These are phyloP conservation scores for Ceratotherium simum DNA, from an alignment of 2,113 vertebrate genomes.

Conservation along the genomic window DNA sequence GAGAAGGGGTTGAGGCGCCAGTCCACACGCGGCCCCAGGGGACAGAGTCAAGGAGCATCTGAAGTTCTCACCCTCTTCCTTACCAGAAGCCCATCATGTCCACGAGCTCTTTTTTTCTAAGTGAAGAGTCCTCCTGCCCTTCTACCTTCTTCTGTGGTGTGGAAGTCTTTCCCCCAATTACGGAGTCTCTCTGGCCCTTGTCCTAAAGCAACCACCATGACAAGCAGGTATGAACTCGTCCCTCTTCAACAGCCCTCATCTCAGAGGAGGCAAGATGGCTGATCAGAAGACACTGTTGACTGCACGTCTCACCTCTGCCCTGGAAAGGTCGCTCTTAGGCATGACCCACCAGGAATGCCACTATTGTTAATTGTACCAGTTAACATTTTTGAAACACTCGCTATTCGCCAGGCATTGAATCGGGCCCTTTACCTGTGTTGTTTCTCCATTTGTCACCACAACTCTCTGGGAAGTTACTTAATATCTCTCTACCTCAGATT, in stretches of 20 bases:
- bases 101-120: neutral
- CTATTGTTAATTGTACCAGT: no score
- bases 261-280: neutral
- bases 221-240: neutral
- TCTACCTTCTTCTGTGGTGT: no score
- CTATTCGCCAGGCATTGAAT: fast-evolving
- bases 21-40: fast-evolving
- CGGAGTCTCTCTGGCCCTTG: neutral
- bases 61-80: neutral
- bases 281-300: neutral
- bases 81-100: no score
- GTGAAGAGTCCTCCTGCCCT: neutral
- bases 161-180: neutral
- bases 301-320: neutral
- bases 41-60: neutral
- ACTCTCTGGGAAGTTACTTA: neutral
- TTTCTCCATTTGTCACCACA: neutral
- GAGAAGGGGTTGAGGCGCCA: neutral
- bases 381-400: fast-evolving
- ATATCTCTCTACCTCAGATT: neutral
- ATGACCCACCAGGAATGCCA: neutral
- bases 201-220: neutral
- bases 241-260: neutral
- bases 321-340: neutral
- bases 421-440: fast-evolving